Base-by-base conservation (phyloP, 1,140 invertebrate species). In the Diorhabda carinulata region DNA sequence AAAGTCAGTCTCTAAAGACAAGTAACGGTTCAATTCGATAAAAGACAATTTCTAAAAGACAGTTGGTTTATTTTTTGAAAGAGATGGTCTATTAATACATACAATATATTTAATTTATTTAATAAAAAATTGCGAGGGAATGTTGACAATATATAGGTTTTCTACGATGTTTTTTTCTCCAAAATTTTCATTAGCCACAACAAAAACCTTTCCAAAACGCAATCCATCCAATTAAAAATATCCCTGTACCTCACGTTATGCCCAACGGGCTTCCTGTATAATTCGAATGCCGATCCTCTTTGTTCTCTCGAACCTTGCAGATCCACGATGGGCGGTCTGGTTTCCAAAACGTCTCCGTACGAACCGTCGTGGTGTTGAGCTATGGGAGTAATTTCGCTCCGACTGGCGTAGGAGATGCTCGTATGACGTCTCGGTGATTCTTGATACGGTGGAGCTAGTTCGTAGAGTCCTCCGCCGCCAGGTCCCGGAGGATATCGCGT, bases 211-310 rank as follows among this genome's bases (percentile, higher is more conserved):
- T 25, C 25, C 25, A 25, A 25, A 25, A 25, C 25, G 25, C 25
- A 25, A 25, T 25, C 25, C 25, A 25, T 25, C 25, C 25, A 25
- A 25, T 25, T 25, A 25, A 25, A 25, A 25, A 25, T 25, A 25
- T 25, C 25, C 25, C 25, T 25, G 25, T 84, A 92, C 89, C 90
- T 91, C 77, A 91, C 83, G 77, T 91, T 92, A 77, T 90, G 89
- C 83, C 91, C 86, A 68, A 85, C 86, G 10, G 94, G 94, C 82
- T 97, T 97, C 75, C 93, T 90, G 80, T 98, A 98, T 45, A 97
- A 83, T 79, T 98, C 95, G 81, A 98, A 98, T 6, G 96, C 96
- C 74, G 94, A 96, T n/a, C 93, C 94, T 60, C 94, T 84, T 78
- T 96, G 93, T 80, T 96, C 94, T 73, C 93, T 89, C 76, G 93